Evolutionary conservation across 1,140 invertebrate genomes (phyloP), one percentile per base, ranked within the genome.

Genomic region (Papilio glaucus): DNA sequence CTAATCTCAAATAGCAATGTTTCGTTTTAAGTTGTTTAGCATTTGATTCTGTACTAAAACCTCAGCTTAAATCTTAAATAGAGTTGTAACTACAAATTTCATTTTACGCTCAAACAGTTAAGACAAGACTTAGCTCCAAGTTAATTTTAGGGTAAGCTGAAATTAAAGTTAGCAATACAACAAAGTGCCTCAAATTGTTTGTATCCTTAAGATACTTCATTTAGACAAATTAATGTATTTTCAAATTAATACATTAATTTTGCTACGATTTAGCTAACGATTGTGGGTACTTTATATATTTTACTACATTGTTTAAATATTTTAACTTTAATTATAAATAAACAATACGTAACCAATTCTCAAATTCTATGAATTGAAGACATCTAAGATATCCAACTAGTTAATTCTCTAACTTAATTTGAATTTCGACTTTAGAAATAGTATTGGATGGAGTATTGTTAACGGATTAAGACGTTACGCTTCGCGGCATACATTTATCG

Each of bases 391-490:
- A 1, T 39, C 8, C 21, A 15, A 8, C 42, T 18, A 49, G 45
- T 49, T 49, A 49, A 49, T 49, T 49, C 18, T 49, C 18, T 18
- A 1, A 49, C 45, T 49, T 18, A 21, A 49, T 49, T 18, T 10
- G 15, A 10, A 49, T 49, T 21, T 7, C 45, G 21, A 49, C 12
- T 7, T 49, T 49, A 18, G 8, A 49, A 49, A 49, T 49, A 49
- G 45, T 49, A 21, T 21, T 9, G 18, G 45, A 49, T 49, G 15
- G 5, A 49, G 45, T 49, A 49, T 49, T 49, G 45, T 49, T 49
- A 49, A 49, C 15, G 45, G 45, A 49, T 49, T 49, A 49, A 10
- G 45, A 21, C 7, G 45, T 49, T 49, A 49, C 45, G 45, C 45
- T 49, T 21, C 45, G 18, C 12, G 41, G 10, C 49, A 57, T 57